Percentiles rank a stretch among this genome's conserved stretches.
Conservation (phyloP, 1,140 invertebrate genomes). For the Agrypnia vestita region DNA sequence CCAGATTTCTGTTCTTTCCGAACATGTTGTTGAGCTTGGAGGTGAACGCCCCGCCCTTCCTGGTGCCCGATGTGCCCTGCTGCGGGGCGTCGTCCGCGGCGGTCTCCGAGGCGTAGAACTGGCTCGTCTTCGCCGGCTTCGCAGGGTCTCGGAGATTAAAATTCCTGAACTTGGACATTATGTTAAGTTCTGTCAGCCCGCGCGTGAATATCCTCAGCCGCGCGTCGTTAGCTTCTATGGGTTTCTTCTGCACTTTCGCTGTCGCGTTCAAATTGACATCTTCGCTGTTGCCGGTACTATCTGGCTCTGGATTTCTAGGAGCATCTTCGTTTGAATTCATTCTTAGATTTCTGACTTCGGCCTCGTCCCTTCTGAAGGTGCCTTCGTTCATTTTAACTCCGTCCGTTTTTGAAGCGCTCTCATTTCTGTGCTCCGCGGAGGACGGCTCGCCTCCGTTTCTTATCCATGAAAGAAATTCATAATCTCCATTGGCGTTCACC, state of each 20-base stretch:
- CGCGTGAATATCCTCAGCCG: constrained; percentile 51
- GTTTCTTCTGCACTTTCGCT: not conserved
- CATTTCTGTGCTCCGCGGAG: not conserved
- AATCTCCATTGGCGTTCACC: not conserved
- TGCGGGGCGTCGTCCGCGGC: not conserved
- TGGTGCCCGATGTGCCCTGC: constrained; percentile 13
- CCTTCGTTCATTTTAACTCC: no score
- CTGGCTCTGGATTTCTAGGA: not conserved
- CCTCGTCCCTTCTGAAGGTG: not conserved
- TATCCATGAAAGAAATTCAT: constrained; percentile 43
- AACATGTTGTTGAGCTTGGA: constrained; percentile 50
- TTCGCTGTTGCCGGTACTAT: not conserved
- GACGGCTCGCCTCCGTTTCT: constrained; percentile 17
- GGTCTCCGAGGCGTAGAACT: constrained; percentile 45
- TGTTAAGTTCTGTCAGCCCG: constrained; percentile 54
- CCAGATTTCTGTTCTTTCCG: constrained; percentile 12
- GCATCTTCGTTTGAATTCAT: not conserved
- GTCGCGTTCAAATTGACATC: not conserved
- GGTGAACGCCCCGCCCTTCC: constrained; percentile 40
- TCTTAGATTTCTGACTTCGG: not conserved
- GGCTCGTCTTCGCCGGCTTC: constrained; percentile 21
- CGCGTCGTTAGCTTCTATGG: not conserved
- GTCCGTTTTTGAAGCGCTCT: no score
- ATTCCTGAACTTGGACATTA: constrained; percentile 7
- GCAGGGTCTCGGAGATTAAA: not conserved